Evolutionary conservation across 2,797 vertebrate species (phyloP).

Genomic region (Micromesistius poutassou): DNA sequence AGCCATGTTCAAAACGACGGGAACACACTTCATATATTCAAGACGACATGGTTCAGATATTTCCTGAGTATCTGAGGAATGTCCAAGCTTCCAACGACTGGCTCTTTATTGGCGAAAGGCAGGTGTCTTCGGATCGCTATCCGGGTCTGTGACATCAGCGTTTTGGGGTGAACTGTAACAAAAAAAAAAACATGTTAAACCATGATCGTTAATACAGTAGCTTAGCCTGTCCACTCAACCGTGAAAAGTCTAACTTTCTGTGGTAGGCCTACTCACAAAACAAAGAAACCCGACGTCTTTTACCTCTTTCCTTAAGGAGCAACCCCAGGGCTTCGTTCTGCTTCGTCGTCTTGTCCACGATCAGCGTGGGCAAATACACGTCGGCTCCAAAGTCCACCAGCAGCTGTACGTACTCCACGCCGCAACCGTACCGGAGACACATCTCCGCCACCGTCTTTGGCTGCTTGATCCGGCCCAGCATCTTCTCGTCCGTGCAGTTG

Average conservation of each 20-base stretch:
- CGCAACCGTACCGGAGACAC: constrained; percentile 84
- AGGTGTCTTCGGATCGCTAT: constrained; percentile 76
- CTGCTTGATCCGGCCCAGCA: constrained; percentile 80
- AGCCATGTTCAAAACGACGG: not conserved
- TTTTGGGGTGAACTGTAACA: constrained; percentile 78
- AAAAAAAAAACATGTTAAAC: not conserved
- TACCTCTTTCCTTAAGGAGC: constrained; percentile 87
- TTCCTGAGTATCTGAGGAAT: constrained; percentile 80
- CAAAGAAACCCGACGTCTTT: too few species aligned
- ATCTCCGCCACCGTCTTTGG: constrained; percentile 88
- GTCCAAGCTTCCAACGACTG: constrained; percentile 66
- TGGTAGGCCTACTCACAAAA: not conserved
- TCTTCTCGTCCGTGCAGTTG: constrained; percentile 83
- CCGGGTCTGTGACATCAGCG: constrained; percentile 87
- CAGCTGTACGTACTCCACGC: constrained; percentile 79
- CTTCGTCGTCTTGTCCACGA: constrained; percentile 59
- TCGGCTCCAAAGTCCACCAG: constrained; percentile 93
- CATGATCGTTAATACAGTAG: not conserved
- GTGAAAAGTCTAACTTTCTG: not conserved
- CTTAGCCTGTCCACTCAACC: not conserved
- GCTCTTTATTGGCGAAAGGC: constrained; percentile 45
- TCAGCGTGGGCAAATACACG: constrained; percentile 78
- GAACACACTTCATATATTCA: not conserved
- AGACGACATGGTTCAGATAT: constrained; percentile 78
- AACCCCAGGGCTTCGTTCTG: constrained; percentile 76